These are phyloP conservation scores for Drosophila rufa DNA, from an alignment of 1,140 invertebrate species.

Conservation along the genomic window DNA sequence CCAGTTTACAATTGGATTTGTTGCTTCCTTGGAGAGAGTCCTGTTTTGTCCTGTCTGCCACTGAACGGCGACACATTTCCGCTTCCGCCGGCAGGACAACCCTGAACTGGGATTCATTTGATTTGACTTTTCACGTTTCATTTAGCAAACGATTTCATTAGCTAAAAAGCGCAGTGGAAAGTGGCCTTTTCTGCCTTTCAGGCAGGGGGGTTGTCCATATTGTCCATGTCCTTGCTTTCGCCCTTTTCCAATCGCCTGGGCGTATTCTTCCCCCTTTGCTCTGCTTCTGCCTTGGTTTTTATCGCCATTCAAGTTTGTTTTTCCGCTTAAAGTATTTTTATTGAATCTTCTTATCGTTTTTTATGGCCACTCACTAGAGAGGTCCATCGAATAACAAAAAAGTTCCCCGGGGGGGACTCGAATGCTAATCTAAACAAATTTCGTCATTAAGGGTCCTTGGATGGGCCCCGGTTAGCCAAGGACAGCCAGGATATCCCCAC, in stretches of 20 bases:
- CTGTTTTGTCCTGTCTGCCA: constrained; percentile 39
- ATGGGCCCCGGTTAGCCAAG: background rate
- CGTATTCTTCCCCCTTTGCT: constrained; percentile 27
- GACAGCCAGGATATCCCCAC: background rate
- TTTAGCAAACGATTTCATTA: constrained; percentile 85
- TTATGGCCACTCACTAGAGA: constrained; percentile 70
- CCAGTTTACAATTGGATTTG: constrained; percentile 32
- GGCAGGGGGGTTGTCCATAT: constrained; percentile 46
- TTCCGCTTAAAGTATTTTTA: constrained; percentile 85
- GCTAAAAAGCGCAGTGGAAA: constrained; percentile 70
- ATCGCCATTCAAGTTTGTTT: constrained; percentile 83
- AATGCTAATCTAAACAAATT: constrained; percentile 85
- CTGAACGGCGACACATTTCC: constrained; percentile 81
- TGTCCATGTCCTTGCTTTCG: constrained; percentile 45
- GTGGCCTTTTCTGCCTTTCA: constrained; percentile 5
- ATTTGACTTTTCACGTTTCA: constrained; percentile 80
- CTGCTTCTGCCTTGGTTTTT: constrained; percentile 28
- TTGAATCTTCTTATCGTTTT: constrained; percentile 82
- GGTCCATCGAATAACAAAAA: constrained; percentile 36
- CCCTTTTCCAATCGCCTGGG: constrained; percentile 58
- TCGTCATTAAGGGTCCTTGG: constrained; percentile 67
- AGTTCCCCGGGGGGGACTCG: constrained; percentile 18
- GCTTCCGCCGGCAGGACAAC: constrained; percentile 61
- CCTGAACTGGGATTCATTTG: constrained; percentile 45
- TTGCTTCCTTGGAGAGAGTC: constrained; percentile 10